A percentile compares a stretch with the other conserved stretches of the same genome.
Conservation (phyloP, 2,888 invertebrate genomes). For the Hylaea fasciaria region DNA sequence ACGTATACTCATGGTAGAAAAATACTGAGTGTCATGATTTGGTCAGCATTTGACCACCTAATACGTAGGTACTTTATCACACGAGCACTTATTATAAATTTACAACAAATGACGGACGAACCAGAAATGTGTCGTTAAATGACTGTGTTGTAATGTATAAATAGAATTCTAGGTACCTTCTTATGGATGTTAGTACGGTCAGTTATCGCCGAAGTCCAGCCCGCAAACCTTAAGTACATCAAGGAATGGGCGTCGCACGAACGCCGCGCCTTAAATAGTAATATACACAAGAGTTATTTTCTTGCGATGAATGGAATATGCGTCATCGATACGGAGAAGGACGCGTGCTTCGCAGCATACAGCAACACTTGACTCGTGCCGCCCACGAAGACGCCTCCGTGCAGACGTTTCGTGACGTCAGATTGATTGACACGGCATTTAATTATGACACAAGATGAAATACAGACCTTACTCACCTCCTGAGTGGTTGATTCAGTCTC, state of each 20-base stretch:
- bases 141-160: conserved; percentile 4
- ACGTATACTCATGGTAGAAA: too few species aligned
- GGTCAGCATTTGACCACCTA: not conserved
- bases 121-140: conserved; percentile 1
- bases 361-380: conserved; percentile 65
- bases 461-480: conserved; percentile 44
- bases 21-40: conserved; percentile 2
- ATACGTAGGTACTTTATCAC: not conserved
- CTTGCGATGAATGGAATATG: conserved; percentile 52
- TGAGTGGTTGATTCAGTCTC: conserved; percentile 9
- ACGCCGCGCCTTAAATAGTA: conserved; percentile 70
- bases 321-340: conserved; percentile 68
- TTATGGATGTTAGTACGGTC: conserved; percentile 17
- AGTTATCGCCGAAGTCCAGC: conserved; percentile 29
- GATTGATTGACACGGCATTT: conserved; percentile 50
- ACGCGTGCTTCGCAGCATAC: conserved; percentile 55
- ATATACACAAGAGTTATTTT: conserved; percentile 54
- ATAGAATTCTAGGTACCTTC: conserved; percentile 24
- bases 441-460: conserved; percentile 50
- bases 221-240: conserved; percentile 36
- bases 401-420: conserved; percentile 49
- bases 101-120: conserved; percentile 1
- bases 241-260: conserved; percentile 30
- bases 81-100: not conserved
- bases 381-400: conserved; percentile 53